Percentiles rank a stretch among this genome's conserved stretches.
Evolutionary conservation across 2,888 invertebrate genomes (phyloP).

Genomic region (Melangyna quadrimaculata): DNA sequence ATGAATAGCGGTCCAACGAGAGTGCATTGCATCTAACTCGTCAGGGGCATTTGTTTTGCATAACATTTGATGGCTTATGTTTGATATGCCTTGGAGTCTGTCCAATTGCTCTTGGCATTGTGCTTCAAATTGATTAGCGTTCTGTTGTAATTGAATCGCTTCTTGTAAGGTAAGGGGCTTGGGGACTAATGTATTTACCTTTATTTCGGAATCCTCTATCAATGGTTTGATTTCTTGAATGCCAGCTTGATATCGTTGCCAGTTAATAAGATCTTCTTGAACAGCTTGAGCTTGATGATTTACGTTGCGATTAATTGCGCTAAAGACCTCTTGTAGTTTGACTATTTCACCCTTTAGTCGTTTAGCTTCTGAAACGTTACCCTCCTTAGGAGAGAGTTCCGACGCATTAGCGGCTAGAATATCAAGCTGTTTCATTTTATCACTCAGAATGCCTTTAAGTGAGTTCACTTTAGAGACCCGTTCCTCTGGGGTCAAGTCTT

Average conservation of each 20-base stretch:
- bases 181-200: constrained; percentile 83
- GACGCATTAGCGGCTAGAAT: constrained; percentile 89
- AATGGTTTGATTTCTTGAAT: constrained; percentile 92
- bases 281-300: constrained; percentile 89
- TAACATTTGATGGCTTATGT: constrained; percentile 88
- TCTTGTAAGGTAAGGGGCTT: constrained; percentile 91
- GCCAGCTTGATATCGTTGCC: constrained; percentile 91
- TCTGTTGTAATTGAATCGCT: constrained; percentile 89
- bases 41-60: constrained; percentile 90
- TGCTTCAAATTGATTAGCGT: constrained; percentile 87
- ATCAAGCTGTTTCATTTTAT: constrained; percentile 88
- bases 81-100: constrained; percentile 88
- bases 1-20: constrained; percentile 92
- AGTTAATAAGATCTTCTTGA: constrained; percentile 89
- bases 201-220: constrained; percentile 93
- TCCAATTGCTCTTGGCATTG: constrained; percentile 90
- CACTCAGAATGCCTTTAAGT: constrained; percentile 88
- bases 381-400: constrained; percentile 86
- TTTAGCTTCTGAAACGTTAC: constrained; percentile 87
- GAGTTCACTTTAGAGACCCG: constrained; percentile 88
- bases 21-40: constrained; percentile 91
- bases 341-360: constrained; percentile 89
- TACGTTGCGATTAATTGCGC: constrained; percentile 88
- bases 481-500: constrained; percentile 92
- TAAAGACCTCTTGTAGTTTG: constrained; percentile 88